Percentiles rank a stretch among this genome's conserved stretches.
Evolutionary conservation across 1,140 invertebrate species (phyloP).

Genomic region (Atopsyche davidsoni): DNA sequence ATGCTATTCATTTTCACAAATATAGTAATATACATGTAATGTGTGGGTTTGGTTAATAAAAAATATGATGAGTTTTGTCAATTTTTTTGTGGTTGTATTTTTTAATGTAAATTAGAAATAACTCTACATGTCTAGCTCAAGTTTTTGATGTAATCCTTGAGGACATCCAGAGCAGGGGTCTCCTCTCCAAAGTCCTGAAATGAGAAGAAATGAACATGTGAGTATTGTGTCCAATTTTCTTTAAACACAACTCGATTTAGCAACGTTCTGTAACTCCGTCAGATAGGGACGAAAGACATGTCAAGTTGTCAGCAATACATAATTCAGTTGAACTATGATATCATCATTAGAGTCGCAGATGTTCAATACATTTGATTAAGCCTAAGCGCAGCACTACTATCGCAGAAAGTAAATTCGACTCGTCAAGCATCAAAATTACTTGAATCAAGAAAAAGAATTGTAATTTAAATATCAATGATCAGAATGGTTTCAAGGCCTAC

Average conservation of each 20-base stretch:
- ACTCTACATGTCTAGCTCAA: constrained; percentile 39
- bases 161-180: constrained; percentile 84
- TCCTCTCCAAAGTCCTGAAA: constrained; percentile 92
- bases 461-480: too few relatives aligned
- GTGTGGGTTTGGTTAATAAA: neutral
- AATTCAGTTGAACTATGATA: constrained; percentile 27
- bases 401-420: too few relatives aligned
- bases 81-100: constrained; percentile 23
- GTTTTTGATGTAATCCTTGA: constrained; percentile 82
- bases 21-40: too few relatives aligned
- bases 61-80: constrained; percentile 5
- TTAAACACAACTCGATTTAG: neutral
- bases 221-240: neutral
- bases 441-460: too few relatives aligned
- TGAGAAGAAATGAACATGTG: constrained; percentile 28
- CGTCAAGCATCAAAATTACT: too few relatives aligned
- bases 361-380: too few relatives aligned
- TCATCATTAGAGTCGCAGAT: too few relatives aligned
- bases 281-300: constrained; percentile 29
- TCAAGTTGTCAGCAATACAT: constrained; percentile 23
- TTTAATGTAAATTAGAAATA: constrained; percentile 25
- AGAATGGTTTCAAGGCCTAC: too few relatives aligned
- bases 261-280: constrained; percentile 11
- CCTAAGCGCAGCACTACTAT: too few relatives aligned
- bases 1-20: too few relatives aligned